These are phyloP conservation scores for Sceliomorpha sp. DNA, from an alignment of 2,888 invertebrate species.

Conservation along the genomic window DNA sequence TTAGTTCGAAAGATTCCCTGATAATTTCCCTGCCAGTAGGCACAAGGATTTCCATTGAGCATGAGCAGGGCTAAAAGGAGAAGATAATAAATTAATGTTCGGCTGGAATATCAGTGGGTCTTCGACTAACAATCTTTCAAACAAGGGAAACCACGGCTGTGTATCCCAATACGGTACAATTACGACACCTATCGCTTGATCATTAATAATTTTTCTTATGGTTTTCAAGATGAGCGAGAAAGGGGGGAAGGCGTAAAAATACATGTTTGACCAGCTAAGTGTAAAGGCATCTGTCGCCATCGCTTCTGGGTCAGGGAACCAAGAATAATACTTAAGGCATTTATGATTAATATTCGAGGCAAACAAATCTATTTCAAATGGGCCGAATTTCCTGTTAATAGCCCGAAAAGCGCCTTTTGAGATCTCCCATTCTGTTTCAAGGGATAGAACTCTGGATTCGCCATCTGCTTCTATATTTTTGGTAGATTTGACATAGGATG, in stretches of 20 bases:
- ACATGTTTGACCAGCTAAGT: conserved; percentile 36
- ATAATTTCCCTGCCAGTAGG: conserved; percentile 62
- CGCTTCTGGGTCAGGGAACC: conserved; percentile 58
- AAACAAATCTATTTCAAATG: conserved; percentile 61
- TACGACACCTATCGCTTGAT: conserved; percentile 53
- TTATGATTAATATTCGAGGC: conserved; percentile 60
- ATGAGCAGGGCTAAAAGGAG: conserved; percentile 63
- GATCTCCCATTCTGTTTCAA: conserved; percentile 35
- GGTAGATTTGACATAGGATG: conserved; percentile 16
- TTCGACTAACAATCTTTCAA: conserved; percentile 28
- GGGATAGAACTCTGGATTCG: conserved; percentile 11
- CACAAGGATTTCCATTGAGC: too few relatives aligned
- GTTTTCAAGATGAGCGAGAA: conserved; percentile 14
- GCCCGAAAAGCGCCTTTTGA: conserved; percentile 26
- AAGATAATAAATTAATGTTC: conserved; percentile 35
- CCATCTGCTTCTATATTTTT: conserved; percentile 13
- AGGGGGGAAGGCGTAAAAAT: conserved; percentile 62
- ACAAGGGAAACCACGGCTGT: conserved; percentile 67
- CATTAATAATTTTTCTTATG: conserved; percentile 46
- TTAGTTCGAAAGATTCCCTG: conserved; percentile 53
- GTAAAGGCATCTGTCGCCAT: conserved; percentile 61
- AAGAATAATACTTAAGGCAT: conserved; percentile 61
- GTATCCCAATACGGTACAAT: conserved; percentile 60
- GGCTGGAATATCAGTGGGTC: conserved; percentile 54
- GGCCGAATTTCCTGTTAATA: conserved; percentile 45